A percentile compares a stretch with the other conserved stretches of the same genome.
These are phyloP conservation scores for Macrophya alboannulata DNA, from an alignment of 2,888 invertebrate species.

Conservation along the genomic window DNA sequence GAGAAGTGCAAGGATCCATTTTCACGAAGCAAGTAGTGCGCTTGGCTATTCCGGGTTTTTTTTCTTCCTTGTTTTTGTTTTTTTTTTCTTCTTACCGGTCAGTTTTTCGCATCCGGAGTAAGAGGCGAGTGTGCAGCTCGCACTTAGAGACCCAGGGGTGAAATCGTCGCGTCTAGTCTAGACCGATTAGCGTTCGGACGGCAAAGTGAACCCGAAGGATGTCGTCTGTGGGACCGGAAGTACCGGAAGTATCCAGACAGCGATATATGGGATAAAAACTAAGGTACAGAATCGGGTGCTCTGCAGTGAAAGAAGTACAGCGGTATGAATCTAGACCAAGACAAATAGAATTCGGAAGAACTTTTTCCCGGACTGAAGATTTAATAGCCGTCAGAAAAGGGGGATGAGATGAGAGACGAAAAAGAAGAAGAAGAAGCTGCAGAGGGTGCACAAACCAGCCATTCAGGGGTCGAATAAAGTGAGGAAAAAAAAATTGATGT, in stretches of 20 bases:
- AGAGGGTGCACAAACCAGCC: conserved; percentile 19
- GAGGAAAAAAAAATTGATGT: conserved; percentile 48
- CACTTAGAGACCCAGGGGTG: conserved; percentile 30
- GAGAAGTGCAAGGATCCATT: conserved; percentile 49
- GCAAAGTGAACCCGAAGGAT: conserved; percentile 39
- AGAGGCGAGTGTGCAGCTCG: conserved; percentile 37
- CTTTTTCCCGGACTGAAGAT: conserved; percentile 73
- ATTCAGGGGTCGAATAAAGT: conserved; percentile 13
- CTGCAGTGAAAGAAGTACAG: conserved; percentile 18
- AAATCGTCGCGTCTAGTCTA: conserved; percentile 32
- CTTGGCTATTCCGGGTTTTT: conserved; percentile 27
- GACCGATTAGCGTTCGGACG: conserved; percentile 51
- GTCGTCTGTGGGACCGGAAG: conserved; percentile 52
- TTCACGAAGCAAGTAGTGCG: conserved; percentile 33
- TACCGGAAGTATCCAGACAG: conserved; percentile 46
- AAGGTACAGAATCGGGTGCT: conserved; percentile 3
- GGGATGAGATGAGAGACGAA: neutral
- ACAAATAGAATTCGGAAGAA: conserved; percentile 77
- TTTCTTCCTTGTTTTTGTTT: neutral
- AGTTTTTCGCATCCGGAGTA: conserved; percentile 18
- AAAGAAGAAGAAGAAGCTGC: conserved; percentile 23
- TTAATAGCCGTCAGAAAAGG: conserved; percentile 70
- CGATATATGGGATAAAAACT: conserved; percentile 50
- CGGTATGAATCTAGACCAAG: conserved; percentile 65
- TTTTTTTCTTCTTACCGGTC: conserved; percentile 5